phyloP scores from a whole-genome alignment of 2,797 vertebrate genomes.

The Chelon auratus region DNA sequence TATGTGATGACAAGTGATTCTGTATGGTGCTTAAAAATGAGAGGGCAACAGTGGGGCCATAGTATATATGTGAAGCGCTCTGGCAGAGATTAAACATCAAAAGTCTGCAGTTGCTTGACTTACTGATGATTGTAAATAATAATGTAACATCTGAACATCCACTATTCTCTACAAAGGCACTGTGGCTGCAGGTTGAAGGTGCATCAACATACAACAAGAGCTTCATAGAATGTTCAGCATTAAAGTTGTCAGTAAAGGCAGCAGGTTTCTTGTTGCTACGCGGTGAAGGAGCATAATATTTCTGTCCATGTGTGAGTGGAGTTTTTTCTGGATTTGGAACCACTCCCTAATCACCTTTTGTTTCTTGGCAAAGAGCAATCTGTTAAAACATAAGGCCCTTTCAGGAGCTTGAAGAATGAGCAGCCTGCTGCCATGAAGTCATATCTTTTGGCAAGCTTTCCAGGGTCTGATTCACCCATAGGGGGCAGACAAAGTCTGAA shows the following conservation, averaged over 20 bases:
- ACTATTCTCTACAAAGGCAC: constrained; percentile 31
- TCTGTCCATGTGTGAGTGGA: constrained; percentile 51
- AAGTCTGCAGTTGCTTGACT: constrained; percentile 25
- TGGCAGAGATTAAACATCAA: constrained; percentile 29
- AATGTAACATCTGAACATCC: constrained; percentile 37
- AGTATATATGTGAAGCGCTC: constrained; percentile 17
- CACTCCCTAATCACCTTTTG: constrained; percentile 76
- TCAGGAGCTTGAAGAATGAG: constrained; percentile 68
- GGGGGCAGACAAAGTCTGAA: constrained; percentile 56
- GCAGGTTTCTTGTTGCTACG: constrained; percentile 59
- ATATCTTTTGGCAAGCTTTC: constrained; percentile 79
- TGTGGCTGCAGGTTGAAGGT: constrained; percentile 29
- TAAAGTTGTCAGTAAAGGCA: constrained; percentile 47
- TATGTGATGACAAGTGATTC: constrained; percentile 46
- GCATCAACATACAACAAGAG: constrained; percentile 31
- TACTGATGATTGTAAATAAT: constrained; percentile 28
- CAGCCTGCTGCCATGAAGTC: constrained; percentile 78
- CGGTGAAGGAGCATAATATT: constrained; percentile 56
- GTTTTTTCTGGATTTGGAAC: constrained; percentile 68
- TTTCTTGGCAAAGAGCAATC: constrained; percentile 77
- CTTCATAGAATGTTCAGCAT: constrained; percentile 35
- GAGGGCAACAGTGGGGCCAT: constrained; percentile 10
- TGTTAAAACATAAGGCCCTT: constrained; percentile 80
- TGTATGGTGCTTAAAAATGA: constrained; percentile 17
- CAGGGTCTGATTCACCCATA: constrained; percentile 56